Percentiles rank a stretch among this genome's conserved stretches.
Conservation (phyloP, 35 echinoderm and acorn worm species). For the Strongylocentrotus purpuratus region DNA sequence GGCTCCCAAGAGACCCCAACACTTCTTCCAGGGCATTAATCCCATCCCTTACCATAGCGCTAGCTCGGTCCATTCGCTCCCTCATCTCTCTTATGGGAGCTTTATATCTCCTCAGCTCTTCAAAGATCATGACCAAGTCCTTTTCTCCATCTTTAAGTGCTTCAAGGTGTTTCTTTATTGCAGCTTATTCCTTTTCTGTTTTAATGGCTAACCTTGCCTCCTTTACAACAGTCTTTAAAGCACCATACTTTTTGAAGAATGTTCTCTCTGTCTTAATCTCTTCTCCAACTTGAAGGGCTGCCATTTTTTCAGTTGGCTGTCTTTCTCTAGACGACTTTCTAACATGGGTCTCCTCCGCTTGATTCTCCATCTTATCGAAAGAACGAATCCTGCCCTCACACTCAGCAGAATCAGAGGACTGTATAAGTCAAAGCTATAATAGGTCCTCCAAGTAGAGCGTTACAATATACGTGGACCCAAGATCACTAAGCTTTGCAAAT, state of each 20-base stretch:
- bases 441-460: no score
- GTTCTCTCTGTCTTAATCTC: conserved; percentile 7
- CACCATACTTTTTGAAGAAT: conserved; percentile 22
- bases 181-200: neutral
- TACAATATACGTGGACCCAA: no score
- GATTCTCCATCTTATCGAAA: neutral
- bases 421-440: no score
- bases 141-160: neutral
- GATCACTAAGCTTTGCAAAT: no score
- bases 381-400: neutral
- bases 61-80: conserved; percentile 5
- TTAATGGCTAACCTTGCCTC: neutral
- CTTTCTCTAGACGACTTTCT: conserved; percentile 22
- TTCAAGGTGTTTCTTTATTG: neutral
- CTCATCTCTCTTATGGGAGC: neutral
- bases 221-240: neutral
- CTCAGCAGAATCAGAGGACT: no score
- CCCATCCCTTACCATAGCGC: neutral
- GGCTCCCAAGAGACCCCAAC: neutral
- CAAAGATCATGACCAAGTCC: neutral
- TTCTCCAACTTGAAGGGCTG: neutral
- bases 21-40: conserved; percentile 33
- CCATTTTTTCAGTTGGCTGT: conserved; percentile 25
- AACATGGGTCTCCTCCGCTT: neutral
- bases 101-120: neutral